Evolutionary conservation across 2,797 vertebrate species (phyloP), one percentile per base, ranked within the genome.

Genomic region (Sus cebifrons): DNA sequence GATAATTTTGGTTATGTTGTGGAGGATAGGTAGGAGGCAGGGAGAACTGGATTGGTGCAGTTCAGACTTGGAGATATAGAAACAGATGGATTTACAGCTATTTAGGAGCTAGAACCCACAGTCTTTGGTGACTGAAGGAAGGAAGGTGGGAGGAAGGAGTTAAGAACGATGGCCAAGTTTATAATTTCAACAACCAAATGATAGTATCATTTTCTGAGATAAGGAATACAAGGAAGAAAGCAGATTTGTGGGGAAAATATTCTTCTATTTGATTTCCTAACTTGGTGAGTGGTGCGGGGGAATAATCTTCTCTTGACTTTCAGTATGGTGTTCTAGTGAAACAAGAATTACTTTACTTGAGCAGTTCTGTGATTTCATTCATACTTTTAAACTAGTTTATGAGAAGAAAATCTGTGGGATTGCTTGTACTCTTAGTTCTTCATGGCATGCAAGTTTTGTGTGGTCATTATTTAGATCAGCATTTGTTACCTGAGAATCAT

Each of bases 291-390:
- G 65, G 23, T 1, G 9, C 5, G 32, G 29, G 18, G 70, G 32
- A 86, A 44, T 29, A 83, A 60, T 74, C 13, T 82, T n/a, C 71
- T 73, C 14, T 91, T 52, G 64, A 49, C 6, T 85, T 11, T 89
- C 58, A 40, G 54, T 27, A 32, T 89, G 54, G 14, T 90, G 13
- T 82, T 81, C 62, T 94, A 64, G 58, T 90, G 64, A 94, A 83
- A 86, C 9, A 74, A 75, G 21, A 89, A 77, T 23, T 75, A 5
- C 68, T 95, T 95, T 89, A n/a, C 23, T 88, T 91, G 58, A 82
- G 27, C 44, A 95, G 25, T 88, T n/a, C 70, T 70, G 6, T 85
- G 78, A 70, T 84, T 88, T 93, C 32, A 88, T 86, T 91, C 32
- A 83, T 64, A 16, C 20, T 60, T 87, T 95, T 81, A 81, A 60